A percentile compares a stretch with the other conserved stretches of the same genome.
Conservation (phyloP, 2,113 vertebrate genomes). For the Desmodus rotundus region DNA sequence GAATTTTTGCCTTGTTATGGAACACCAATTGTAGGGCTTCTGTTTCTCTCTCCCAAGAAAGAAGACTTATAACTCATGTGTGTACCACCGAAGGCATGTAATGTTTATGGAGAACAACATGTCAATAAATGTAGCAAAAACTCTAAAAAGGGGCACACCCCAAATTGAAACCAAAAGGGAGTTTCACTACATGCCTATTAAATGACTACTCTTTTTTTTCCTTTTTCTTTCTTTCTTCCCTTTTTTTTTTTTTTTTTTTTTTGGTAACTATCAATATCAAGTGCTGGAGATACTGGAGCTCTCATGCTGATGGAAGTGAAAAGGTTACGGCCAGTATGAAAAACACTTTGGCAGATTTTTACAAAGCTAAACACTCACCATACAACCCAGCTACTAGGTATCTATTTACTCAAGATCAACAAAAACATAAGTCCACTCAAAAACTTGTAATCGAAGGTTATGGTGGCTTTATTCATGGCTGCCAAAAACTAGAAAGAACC, state of each 20-base stretch:
- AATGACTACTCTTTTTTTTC: background rate
- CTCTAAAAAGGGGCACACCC: background rate
- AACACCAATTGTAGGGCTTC: background rate
- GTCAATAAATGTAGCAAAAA: background rate
- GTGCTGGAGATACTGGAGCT: background rate
- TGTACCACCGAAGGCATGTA: background rate
- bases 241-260: background rate
- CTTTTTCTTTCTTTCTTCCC: background rate
- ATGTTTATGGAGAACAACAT: background rate
- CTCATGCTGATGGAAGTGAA: background rate
- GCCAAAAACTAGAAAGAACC: background rate
- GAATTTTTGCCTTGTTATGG: background rate
- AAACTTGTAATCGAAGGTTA: background rate
- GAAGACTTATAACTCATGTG: background rate
- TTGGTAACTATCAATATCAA: background rate
- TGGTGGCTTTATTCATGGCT: background rate
- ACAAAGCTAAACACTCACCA: background rate
- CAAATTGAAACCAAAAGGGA: slow-evolving; percentile 11
- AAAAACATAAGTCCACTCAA: background rate
- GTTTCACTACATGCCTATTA: background rate
- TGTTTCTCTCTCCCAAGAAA: background rate
- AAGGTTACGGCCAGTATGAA: background rate
- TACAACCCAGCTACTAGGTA: too few species aligned
- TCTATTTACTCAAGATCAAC: background rate
- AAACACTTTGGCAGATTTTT: background rate